These are phyloP conservation scores for Drosophila takahashii DNA, from an alignment of 1,140 invertebrate species.

Conservation along the genomic window DNA sequence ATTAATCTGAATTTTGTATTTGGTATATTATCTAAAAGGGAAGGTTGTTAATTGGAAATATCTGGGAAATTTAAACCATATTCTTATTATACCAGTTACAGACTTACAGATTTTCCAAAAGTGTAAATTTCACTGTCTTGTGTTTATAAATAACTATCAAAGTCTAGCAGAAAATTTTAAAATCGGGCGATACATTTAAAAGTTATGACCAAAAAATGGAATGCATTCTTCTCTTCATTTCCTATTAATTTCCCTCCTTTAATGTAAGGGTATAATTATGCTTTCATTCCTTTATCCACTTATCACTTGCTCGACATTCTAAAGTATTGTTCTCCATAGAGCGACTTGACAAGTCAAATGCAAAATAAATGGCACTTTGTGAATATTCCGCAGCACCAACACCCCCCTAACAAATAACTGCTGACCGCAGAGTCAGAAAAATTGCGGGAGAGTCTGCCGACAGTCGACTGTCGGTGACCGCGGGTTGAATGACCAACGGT, in stretches of 20 bases:
- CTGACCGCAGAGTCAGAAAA: slow-evolving; percentile 41
- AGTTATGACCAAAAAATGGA: too few species aligned
- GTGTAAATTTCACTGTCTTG: too few species aligned
- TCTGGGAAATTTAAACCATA: not conserved
- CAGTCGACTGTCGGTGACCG: slow-evolving; percentile 39
- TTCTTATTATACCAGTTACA: too few species aligned
- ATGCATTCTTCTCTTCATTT: too few species aligned
- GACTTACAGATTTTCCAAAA: too few species aligned
- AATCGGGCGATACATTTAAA: too few species aligned
- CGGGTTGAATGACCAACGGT: slow-evolving; percentile 76
- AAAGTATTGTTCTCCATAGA: not conserved
- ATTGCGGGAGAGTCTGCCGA: slow-evolving; percentile 12
- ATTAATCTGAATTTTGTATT: not conserved
- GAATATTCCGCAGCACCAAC: slow-evolving; percentile 12
- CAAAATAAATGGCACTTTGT: not conserved
- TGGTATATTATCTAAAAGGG: not conserved
- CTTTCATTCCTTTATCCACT: too few species aligned
- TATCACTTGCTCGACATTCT: too few species aligned
- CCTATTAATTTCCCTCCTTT: too few species aligned
- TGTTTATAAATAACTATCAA: too few species aligned
- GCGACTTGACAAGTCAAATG: not conserved
- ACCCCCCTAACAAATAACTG: slow-evolving; percentile 27
- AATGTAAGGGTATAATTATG: too few species aligned
- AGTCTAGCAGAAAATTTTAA: too few species aligned
- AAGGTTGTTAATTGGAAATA: not conserved